These are phyloP conservation scores for Pipistrellus pipistrellus DNA, from an alignment of 2,797 vertebrate species.

Conservation along the genomic window DNA sequence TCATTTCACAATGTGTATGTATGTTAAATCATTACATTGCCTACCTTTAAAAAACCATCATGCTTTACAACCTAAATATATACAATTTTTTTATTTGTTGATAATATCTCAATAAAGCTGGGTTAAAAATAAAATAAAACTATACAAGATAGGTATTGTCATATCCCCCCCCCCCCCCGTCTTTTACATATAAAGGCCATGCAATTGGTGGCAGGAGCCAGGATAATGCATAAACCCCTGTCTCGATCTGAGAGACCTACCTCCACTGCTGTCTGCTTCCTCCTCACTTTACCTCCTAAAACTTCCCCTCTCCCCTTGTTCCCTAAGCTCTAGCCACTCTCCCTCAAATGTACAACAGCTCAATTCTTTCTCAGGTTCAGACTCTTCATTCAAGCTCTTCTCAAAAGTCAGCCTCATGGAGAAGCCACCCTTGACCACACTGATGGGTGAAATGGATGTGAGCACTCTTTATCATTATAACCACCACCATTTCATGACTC, in stretches of 20 bases:
- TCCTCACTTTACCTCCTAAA: not conserved
- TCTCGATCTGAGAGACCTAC: not conserved
- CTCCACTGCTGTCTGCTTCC: not conserved
- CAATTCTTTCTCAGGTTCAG: conserved; percentile 12
- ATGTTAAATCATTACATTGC: not conserved
- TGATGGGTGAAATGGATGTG: not conserved
- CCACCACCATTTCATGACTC: not conserved
- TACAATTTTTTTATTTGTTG: not conserved
- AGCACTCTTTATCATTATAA: not conserved
- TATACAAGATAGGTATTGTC: not conserved
- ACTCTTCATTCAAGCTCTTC: not conserved
- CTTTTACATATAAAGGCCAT: not conserved
- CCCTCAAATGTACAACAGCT: not conserved
- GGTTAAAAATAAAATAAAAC: not conserved
- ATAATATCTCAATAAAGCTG: not conserved
- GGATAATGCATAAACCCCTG: not conserved
- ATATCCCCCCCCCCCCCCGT: not conserved
- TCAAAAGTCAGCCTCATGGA: not conserved
- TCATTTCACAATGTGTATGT: not conserved
- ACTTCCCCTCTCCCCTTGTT: not conserved
- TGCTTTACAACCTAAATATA: not conserved
- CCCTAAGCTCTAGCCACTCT: not conserved
- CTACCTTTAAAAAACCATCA: not conserved
- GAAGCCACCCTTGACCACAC: not conserved
- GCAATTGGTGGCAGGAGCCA: not conserved